A percentile compares a stretch with the other conserved stretches of the same genome.
These are phyloP conservation scores for Hippasteria phrygiana DNA, from an alignment of 53 echinoderm and acorn worm species.

Conservation along the genomic window DNA sequence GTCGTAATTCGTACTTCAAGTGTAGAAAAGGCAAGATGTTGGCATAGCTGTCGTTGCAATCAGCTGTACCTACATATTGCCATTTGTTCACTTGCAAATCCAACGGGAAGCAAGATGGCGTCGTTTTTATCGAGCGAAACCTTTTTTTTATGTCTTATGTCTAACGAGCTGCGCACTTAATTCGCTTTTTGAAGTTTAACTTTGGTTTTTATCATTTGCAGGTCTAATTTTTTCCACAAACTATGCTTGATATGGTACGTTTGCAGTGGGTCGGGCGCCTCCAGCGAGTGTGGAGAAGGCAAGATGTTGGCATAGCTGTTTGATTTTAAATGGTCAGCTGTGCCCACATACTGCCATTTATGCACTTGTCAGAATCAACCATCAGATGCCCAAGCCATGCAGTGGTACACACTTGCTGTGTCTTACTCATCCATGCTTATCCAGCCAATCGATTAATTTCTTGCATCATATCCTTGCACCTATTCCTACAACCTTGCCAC, in stretches of 20 bases:
- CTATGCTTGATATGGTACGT: background rate
- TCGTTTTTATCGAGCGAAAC: background rate
- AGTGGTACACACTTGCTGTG: too few species aligned
- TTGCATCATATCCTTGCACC: too few species aligned
- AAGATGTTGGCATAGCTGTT: slow-evolving; percentile 92
- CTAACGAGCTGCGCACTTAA: too few species aligned
- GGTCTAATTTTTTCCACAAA: too few species aligned
- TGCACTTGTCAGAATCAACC: slow-evolving; percentile 59
- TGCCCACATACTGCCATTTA: slow-evolving; percentile 93
- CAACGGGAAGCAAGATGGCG: background rate
- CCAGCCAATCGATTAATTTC: too few species aligned
- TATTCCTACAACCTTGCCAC: too few species aligned
- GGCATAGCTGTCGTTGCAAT: slow-evolving; percentile 74
- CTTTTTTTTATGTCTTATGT: too few species aligned
- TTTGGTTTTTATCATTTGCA: too few species aligned
- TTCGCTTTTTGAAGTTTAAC: too few species aligned
- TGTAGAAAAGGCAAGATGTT: slow-evolving; percentile 82
- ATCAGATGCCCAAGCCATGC: too few species aligned
- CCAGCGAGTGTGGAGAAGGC: slow-evolving; percentile 70
- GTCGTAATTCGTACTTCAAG: too few species aligned
- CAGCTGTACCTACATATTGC: slow-evolving; percentile 93
- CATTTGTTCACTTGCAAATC: slow-evolving; percentile 50
- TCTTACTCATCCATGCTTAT: too few species aligned
- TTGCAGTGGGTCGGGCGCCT: background rate
- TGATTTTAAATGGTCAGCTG: slow-evolving; percentile 68